These are phyloP conservation scores for Acronicta alni DNA, from an alignment of 2,888 invertebrate species.

Conservation along the genomic window DNA sequence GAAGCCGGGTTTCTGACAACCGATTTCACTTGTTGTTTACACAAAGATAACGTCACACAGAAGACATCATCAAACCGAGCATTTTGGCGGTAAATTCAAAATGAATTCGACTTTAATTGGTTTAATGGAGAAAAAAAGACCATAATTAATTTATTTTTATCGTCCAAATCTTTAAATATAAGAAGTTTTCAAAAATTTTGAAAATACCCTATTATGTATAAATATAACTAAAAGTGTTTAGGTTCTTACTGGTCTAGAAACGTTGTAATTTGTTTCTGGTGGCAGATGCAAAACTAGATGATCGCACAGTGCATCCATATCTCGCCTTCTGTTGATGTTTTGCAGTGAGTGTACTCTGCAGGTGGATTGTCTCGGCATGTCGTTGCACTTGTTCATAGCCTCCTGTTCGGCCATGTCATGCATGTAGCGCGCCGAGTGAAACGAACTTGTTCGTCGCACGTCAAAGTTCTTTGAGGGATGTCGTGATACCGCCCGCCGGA, in stretches of 20 bases:
- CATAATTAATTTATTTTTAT: no score
- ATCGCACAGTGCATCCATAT: slow-evolving; percentile 81
- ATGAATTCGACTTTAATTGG: no score
- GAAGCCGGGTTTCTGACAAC: no score
- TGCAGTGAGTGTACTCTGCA: slow-evolving; percentile 84
- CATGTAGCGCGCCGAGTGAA: slow-evolving; percentile 80
- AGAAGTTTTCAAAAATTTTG: no score
- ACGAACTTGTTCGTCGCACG: slow-evolving; percentile 79
- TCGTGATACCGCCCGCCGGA: slow-evolving; percentile 75
- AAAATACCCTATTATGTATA: no score
- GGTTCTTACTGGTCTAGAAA: slow-evolving; percentile 75
- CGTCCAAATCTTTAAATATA: no score
- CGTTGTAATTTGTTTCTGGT: slow-evolving; percentile 78
- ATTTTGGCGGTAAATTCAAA: no score
- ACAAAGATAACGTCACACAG: no score
- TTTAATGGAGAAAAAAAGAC: no score
- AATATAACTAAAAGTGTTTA: neutral
- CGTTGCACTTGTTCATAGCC: slow-evolving; percentile 61
- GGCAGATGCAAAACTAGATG: slow-evolving; percentile 82
- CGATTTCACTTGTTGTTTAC: no score
- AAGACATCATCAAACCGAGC: no score
- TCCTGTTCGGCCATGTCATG: slow-evolving; percentile 72
- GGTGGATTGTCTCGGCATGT: slow-evolving; percentile 67
- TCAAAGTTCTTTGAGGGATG: slow-evolving; percentile 78
- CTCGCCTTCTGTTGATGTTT: slow-evolving; percentile 79